Evolutionary conservation across 2,113 vertebrate species (phyloP).

Genomic region (Naja naja): DNA sequence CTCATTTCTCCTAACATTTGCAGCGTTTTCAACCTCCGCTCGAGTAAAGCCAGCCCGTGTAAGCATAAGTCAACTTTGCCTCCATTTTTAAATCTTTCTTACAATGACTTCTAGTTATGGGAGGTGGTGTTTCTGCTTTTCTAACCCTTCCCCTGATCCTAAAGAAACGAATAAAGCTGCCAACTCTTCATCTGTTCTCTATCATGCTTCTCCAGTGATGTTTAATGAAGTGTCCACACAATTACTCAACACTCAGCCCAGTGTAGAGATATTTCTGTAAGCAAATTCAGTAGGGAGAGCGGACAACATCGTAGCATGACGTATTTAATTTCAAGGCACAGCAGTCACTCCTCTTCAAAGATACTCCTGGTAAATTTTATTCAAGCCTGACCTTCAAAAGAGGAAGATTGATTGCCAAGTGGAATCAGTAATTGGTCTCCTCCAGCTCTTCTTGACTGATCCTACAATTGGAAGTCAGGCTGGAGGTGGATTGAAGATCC

Average conservation of each 20-base stretch:
- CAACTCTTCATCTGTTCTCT: neutral
- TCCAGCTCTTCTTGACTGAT: neutral
- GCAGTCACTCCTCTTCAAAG: neutral
- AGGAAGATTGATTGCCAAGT: neutral
- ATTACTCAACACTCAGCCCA: no score
- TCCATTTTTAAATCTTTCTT: neutral
- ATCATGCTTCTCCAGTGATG: neutral
- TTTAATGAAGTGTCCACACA: neutral
- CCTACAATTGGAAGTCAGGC: neutral
- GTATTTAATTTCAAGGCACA: neutral
- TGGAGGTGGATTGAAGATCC: neutral
- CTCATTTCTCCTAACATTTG: neutral
- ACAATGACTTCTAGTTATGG: neutral
- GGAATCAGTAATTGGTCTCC: neutral
- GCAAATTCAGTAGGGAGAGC: neutral
- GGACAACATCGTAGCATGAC: accelerated
- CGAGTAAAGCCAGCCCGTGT: neutral
- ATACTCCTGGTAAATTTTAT: neutral
- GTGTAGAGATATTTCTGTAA: neutral
- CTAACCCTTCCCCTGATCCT: neutral
- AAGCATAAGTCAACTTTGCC: neutral
- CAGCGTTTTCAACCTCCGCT: neutral
- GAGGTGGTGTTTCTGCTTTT: neutral
- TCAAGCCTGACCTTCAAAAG: neutral
- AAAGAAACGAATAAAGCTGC: neutral